Conservation (phyloP, 2,113 vertebrate species). For the Protobothrops flavoviridis region DNA sequence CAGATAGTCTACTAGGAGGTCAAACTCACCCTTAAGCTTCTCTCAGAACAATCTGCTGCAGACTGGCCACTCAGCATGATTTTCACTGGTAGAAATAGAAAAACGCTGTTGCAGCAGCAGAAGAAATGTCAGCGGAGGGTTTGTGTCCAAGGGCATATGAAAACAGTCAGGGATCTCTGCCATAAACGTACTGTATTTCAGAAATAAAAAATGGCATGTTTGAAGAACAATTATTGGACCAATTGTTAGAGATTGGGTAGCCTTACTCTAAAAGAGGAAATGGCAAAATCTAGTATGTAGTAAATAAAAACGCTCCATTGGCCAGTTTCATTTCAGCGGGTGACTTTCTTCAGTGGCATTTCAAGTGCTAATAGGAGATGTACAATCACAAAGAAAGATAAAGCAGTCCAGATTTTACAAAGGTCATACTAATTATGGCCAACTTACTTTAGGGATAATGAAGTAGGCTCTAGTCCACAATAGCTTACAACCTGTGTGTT, state of each 20-base stretch:
- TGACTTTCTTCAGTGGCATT: background rate
- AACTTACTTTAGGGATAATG: background rate
- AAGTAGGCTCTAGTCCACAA: background rate
- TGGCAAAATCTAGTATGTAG: background rate
- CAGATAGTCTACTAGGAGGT: background rate
- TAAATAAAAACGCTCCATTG: background rate
- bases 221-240: background rate
- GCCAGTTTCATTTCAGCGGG: background rate
- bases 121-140: background rate
- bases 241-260: background rate
- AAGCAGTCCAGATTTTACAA: background rate
- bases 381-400: background rate
- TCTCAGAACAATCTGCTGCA: background rate
- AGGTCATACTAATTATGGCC: background rate
- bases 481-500: background rate
- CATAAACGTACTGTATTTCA: background rate
- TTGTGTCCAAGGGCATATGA: background rate
- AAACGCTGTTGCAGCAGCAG: background rate
- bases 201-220: background rate
- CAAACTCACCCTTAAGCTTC: background rate
- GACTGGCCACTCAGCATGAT: background rate
- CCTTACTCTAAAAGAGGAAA: background rate
- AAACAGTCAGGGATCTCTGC: background rate
- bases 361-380: background rate
- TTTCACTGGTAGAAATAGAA: background rate